phyloP scores from a whole-genome alignment of 2,113 vertebrate genomes.

The Cervus canadensis region DNA sequence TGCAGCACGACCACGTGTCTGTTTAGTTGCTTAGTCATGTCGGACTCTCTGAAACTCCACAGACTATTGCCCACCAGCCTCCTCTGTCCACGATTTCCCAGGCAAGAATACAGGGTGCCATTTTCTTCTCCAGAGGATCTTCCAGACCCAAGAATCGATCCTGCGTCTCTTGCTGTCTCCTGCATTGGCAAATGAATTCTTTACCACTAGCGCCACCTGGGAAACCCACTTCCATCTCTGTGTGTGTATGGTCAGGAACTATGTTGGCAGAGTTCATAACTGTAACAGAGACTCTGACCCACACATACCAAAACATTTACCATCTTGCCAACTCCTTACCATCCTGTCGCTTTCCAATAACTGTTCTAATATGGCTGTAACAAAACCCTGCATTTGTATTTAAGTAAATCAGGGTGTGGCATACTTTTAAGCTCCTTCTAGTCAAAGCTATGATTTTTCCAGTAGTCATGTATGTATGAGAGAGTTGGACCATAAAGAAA shows the following conservation, averaged over 20 bases:
- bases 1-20: background rate
- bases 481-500: background rate
- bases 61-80: background rate
- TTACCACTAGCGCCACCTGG: background rate
- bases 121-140: background rate
- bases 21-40: background rate
- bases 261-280: background rate
- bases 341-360: background rate
- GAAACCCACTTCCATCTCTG: background rate
- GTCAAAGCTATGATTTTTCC: background rate
- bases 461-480: background rate
- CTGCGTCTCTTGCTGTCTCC: background rate
- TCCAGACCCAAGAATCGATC: background rate
- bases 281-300: too few relatives aligned
- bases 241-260: background rate
- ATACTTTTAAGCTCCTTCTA: background rate
- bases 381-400: background rate
- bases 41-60: background rate
- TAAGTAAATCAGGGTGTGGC: background rate
- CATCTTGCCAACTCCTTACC: background rate
- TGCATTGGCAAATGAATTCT: background rate
- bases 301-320: background rate
- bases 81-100: background rate
- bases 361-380: background rate
- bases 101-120: background rate